Evolutionary conservation across 2,113 vertebrate genomes (phyloP), one percentile per base, ranked within the genome.

Genomic region (Heterocephalus glaber): DNA sequence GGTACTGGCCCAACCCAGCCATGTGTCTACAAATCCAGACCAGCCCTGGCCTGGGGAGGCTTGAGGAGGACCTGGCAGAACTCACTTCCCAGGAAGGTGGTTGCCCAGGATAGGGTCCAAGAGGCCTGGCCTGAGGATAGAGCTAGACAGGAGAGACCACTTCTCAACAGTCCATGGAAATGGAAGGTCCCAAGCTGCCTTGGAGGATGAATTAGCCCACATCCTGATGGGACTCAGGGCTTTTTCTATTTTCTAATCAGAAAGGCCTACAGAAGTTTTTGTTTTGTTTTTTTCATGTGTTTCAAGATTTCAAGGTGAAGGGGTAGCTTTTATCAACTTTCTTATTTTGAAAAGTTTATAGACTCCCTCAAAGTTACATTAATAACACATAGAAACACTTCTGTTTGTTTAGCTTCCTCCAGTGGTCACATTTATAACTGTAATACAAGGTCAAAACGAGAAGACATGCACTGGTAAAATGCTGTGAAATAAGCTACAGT

Each of bases 1-100:
- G 93, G 52, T 41, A 61, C 83, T 82, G 92, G 87, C 54, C 85
- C 89, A 80, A 74, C 93, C 95, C 86, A 96, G 93, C 72, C 63
- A 0, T 49, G 84, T 80, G 92, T 96, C 87, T 93, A 66, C 26
- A n/a, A 89, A 38, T 72, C n/a, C 41, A 11, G 89, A 49, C 52
- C 87, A 70, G 90, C 94, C 92, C 93, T 83, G 20, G 88, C 94
- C 96, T 74, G 70, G 14, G 81, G 94, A 96, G 74, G 94, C 87
- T 90, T 87, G n/a, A 81, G 95, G 76, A 89, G 58, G 95, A 68
- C 61, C 92, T 89, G 86, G 82, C 44, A 92, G 56, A 52, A 66
- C 52, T 52, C 72, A 47, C 85, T 90, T 95, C 56, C 38, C 83
- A 82, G 86, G 70, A 82, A 87, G 58, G 79, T 70, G 56, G 58